These are phyloP conservation scores for Drosophila melanica DNA, from an alignment of 1,140 invertebrate genomes.

Conservation along the genomic window DNA sequence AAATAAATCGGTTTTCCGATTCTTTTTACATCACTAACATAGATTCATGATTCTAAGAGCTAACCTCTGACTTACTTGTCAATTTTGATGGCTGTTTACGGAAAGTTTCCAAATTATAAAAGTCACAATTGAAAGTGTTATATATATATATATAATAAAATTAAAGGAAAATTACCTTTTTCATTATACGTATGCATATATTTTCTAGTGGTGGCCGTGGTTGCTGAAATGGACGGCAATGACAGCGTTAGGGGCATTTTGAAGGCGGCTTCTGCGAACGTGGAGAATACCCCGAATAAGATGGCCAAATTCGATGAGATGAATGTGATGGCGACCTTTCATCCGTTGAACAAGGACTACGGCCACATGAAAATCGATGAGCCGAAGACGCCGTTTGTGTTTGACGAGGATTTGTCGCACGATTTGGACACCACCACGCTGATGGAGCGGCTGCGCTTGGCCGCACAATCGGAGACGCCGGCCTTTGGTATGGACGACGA, in stretches of 20 bases:
- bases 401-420: constrained; percentile 87
- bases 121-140: neutral
- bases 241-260: constrained; percentile 44
- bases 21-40: no score
- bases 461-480: constrained; percentile 50
- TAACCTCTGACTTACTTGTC: neutral
- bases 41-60: no score
- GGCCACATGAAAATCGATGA: constrained; percentile 99
- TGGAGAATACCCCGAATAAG: constrained; percentile 2
- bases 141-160: neutral
- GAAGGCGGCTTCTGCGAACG: constrained; percentile 6
- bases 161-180: neutral
- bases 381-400: constrained; percentile 95
- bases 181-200: neutral
- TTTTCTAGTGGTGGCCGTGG: neutral
- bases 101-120: neutral
- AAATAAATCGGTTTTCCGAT: no score
- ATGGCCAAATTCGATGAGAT: constrained; percentile 69
- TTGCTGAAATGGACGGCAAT: constrained; percentile 1
- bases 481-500: constrained; percentile 61
- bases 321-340: constrained; percentile 68
- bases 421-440: constrained; percentile 90
- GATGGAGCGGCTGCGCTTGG: constrained; percentile 86
- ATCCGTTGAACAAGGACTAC: constrained; percentile 89
- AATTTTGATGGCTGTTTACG: neutral